Evolutionary conservation across 2,113 vertebrate species (phyloP).

Genomic region (Cygnus buccinator): DNA sequence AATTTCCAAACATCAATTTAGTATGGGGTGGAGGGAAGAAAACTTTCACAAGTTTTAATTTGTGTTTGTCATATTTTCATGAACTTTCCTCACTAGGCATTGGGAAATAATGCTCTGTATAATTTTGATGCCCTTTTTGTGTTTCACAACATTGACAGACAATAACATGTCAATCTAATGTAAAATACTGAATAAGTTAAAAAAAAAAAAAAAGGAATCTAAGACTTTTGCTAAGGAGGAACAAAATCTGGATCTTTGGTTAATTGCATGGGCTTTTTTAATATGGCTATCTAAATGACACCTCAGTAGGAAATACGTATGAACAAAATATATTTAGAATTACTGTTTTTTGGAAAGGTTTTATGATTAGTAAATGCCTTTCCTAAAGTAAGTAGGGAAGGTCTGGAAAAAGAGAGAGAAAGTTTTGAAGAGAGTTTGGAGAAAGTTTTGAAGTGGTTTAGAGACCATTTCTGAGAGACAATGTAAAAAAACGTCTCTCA

Average conservation of each 20-base stretch:
- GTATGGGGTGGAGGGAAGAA: not conserved
- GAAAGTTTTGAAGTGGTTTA: not conserved
- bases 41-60: not conserved
- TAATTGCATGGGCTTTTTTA: not conserved
- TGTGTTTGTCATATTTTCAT: not conserved
- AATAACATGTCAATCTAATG: not conserved
- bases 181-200: not conserved
- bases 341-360: not conserved
- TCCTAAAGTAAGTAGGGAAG: not conserved
- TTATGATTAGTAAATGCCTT: not conserved
- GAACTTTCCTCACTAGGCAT: not conserved
- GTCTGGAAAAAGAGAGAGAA: too few species aligned
- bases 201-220: not conserved
- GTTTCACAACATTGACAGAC: not conserved
- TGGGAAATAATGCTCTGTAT: not conserved
- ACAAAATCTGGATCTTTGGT: not conserved
- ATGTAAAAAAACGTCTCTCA: not conserved
- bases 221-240: not conserved
- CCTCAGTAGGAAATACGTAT: not conserved
- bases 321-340: not conserved
- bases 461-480: not conserved
- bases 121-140: not conserved
- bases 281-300: not conserved
- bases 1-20: not conserved
- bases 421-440: not conserved